Evolutionary conservation across 2,113 vertebrate species (phyloP).

Genomic region (Prochilodus magdalenae): DNA sequence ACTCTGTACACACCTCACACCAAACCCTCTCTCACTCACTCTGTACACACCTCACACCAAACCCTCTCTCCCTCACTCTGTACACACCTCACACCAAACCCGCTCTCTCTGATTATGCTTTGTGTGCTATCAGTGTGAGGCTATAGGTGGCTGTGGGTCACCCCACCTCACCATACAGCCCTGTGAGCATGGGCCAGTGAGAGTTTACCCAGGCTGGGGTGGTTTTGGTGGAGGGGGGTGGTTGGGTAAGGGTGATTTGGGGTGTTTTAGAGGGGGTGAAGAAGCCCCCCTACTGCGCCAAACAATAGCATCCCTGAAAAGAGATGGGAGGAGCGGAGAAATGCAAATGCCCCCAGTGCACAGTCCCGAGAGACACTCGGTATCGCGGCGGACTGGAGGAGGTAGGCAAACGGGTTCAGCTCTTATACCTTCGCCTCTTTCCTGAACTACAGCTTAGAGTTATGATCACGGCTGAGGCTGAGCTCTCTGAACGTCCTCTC

Average conservation of each 20-base stretch:
- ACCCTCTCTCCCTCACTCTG: too few relatives aligned
- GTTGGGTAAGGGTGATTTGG: too few relatives aligned
- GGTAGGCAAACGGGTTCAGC: slow-evolving; percentile 38
- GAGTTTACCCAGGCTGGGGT: slow-evolving; percentile 66
- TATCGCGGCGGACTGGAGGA: slow-evolving; percentile 24
- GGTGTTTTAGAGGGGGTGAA: slow-evolving; percentile 64
- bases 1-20: too few relatives aligned
- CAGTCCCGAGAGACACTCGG: slow-evolving; percentile 67
- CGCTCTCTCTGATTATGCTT: too few relatives aligned
- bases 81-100: too few relatives aligned
- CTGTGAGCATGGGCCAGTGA: slow-evolving; percentile 64
- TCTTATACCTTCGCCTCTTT: neutral
- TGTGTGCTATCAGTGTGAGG: too few relatives aligned
- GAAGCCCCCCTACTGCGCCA: slow-evolving; percentile 75
- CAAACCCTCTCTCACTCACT: too few relatives aligned
- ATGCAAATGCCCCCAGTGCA: slow-evolving; percentile 78
- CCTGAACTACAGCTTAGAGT: too few relatives aligned
- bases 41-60: too few relatives aligned
- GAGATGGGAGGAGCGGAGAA: slow-evolving; percentile 77
- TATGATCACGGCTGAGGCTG: neutral
- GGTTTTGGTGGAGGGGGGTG: too few relatives aligned
- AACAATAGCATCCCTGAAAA: slow-evolving; percentile 78
- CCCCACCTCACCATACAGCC: slow-evolving; percentile 31
- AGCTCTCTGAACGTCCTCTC: too few relatives aligned
- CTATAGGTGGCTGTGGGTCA: neutral